Evolutionary conservation across 1,140 invertebrate species (phyloP).

Genomic region (Rhopalosiphum padi): DNA sequence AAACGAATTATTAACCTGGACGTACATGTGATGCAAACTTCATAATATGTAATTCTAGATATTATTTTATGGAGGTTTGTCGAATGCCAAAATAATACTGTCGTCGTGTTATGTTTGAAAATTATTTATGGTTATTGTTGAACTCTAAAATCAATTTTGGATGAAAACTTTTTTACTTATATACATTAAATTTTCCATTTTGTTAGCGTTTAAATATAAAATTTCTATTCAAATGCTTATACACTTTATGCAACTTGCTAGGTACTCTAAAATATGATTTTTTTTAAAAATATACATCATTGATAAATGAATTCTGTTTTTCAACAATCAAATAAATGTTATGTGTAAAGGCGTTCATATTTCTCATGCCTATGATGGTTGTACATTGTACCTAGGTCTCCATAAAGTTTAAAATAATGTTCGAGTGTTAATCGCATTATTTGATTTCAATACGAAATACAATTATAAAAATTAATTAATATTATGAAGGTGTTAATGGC

Average conservation of each 20-base stretch:
- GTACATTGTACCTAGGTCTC: not conserved
- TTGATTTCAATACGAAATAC: no score
- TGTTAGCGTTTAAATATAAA: not conserved
- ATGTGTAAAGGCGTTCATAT: not conserved
- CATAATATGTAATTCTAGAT: not conserved
- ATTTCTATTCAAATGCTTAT: not conserved
- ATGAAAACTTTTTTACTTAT: not conserved
- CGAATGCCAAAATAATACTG: not conserved
- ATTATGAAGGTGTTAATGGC: no score
- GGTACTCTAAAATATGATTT: not conserved
- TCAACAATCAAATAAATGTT: not conserved
- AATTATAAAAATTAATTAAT: no score
- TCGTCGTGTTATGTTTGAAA: not conserved
- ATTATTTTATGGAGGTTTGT: not conserved
- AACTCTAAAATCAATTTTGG: not conserved
- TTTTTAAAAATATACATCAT: not conserved
- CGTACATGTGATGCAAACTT: not conserved
- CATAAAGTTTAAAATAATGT: not conserved
- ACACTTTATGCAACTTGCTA: not conserved
- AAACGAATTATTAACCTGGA: not conserved
- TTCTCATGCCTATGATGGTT: not conserved
- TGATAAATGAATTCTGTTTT: not conserved
- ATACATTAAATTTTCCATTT: not conserved
- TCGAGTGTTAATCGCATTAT: not conserved
- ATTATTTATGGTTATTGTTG: not conserved